Evolutionary conservation across 2,888 invertebrate species (phyloP).

Genomic region (Onthophagus sagittarius): DNA sequence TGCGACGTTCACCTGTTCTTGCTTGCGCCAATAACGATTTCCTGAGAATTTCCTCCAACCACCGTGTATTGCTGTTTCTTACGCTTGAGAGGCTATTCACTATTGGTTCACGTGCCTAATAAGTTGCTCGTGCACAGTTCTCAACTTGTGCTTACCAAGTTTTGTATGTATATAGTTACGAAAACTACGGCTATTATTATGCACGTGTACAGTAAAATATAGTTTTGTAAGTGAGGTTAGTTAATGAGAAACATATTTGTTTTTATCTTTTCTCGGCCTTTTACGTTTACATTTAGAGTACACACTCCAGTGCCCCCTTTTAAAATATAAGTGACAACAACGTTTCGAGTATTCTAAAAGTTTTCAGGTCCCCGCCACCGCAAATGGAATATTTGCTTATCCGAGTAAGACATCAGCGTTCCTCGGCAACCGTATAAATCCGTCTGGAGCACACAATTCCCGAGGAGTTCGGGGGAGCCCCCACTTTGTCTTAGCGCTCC

Average conservation of each 20-base stretch:
- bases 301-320: background rate
- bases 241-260: too few relatives aligned
- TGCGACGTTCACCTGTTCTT: slow-evolving; percentile 7
- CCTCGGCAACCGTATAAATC: slow-evolving; percentile 26
- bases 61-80: background rate
- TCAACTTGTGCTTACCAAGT: background rate
- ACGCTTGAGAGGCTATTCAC: background rate
- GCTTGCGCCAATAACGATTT: background rate
- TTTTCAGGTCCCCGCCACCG: slow-evolving; percentile 1
- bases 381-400: slow-evolving; percentile 26
- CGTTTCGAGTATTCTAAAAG: background rate
- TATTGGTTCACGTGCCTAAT: background rate
- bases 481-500: slow-evolving; percentile 47
- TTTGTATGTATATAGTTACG: background rate
- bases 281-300: background rate
- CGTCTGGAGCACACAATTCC: slow-evolving; percentile 25
- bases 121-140: background rate
- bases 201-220: too few relatives aligned
- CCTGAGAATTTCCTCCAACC: background rate
- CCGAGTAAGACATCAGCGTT: slow-evolving; percentile 27
- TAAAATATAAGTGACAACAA: slow-evolving; percentile 1
- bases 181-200: too few relatives aligned
- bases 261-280: background rate
- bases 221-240: too few relatives aligned
- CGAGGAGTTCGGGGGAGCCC: slow-evolving; percentile 27